A percentile compares a stretch with the other conserved stretches of the same genome.
phyloP scores from a whole-genome alignment of 2,113 vertebrate genomes.

The Anolis sagrei region DNA sequence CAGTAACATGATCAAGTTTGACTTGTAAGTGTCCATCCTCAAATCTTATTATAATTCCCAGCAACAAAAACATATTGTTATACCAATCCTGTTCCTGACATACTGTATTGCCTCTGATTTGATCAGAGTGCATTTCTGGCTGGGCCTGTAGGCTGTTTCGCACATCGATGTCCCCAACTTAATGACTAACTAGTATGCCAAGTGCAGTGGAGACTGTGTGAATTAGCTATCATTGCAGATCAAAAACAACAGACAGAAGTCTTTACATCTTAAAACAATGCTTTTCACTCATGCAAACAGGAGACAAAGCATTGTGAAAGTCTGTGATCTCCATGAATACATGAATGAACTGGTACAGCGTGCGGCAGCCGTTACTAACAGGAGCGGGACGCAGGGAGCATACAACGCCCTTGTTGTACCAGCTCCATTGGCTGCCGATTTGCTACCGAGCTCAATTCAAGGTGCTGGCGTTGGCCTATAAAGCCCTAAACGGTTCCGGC shows the following conservation, averaged over 20 bases:
- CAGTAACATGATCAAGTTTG: slow-evolving; percentile 55
- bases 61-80: slow-evolving; percentile 11
- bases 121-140: background rate
- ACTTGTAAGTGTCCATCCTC: slow-evolving; percentile 44
- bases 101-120: background rate
- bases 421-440: no score
- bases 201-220: background rate
- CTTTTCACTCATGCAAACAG: background rate
- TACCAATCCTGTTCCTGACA: background rate
- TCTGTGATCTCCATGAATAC: background rate
- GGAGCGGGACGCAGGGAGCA: no score
- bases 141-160: background rate
- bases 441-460: no score
- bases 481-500: no score
- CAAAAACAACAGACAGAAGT: background rate
- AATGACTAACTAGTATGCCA: background rate
- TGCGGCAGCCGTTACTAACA: no score
- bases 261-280: background rate
- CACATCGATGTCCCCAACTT: background rate
- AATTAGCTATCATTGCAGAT: background rate
- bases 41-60: slow-evolving; percentile 28
- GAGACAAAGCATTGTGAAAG: background rate
- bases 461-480: no score
- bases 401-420: no score
- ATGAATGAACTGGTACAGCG: no score